These are phyloP conservation scores for Atta texana DNA, from an alignment of 1,140 invertebrate genomes.

Conservation along the genomic window DNA sequence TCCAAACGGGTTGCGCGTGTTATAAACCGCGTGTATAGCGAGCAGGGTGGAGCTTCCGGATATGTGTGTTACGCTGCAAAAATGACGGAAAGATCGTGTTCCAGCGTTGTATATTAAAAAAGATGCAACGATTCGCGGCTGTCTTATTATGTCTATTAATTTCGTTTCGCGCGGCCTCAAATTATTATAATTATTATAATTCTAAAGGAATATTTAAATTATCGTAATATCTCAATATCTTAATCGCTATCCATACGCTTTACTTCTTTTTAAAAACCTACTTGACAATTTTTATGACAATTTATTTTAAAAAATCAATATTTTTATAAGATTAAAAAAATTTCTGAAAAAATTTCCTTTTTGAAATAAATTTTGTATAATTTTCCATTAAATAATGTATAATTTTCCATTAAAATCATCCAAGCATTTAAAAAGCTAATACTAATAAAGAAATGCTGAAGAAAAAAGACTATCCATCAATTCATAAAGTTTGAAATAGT, in stretches of 20 bases:
- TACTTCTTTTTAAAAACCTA: background rate
- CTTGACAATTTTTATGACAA: background rate
- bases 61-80: slow-evolving; percentile 4
- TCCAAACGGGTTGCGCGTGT: slow-evolving; percentile 53
- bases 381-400: background rate
- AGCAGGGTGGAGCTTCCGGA: slow-evolving; percentile 46
- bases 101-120: background rate
- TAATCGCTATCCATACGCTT: background rate
- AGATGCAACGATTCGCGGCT: background rate
- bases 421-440: background rate
- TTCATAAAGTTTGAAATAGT: background rate
- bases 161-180: background rate
- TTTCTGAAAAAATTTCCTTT: background rate
- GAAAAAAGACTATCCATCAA: background rate
- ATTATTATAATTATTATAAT: slow-evolving; percentile 21
- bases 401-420: background rate
- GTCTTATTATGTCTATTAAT: background rate
- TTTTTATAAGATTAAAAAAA: background rate
- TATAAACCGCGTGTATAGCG: slow-evolving; percentile 26
- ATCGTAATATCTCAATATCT: background rate
- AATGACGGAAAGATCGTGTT: background rate
- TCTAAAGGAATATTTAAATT: background rate
- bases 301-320: background rate
- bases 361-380: background rate
- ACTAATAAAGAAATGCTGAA: background rate